A percentile compares a stretch with the other conserved stretches of the same genome.
Conservation (phyloP, 2,888 invertebrate species). For the Fragum fragum region DNA sequence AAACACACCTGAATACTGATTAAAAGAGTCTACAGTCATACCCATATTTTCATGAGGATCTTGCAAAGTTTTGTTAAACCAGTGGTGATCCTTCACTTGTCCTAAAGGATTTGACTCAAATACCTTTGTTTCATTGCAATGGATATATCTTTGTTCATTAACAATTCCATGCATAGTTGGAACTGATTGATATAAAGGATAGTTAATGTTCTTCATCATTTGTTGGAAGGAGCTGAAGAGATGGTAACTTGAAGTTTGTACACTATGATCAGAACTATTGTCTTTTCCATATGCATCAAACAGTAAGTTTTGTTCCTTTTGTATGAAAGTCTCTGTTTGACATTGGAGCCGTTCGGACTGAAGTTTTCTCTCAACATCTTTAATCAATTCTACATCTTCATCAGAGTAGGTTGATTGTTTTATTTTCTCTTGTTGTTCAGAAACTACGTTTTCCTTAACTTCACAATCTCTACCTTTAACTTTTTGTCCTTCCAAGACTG, state of each 20-base stretch:
- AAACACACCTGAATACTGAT: no score
- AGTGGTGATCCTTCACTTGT: not conserved
- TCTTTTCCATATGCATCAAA: not conserved
- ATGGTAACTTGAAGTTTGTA: not conserved
- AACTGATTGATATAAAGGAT: not conserved
- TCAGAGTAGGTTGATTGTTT: not conserved
- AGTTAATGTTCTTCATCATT: not conserved
- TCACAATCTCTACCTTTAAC: not conserved
- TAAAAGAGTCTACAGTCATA: not conserved
- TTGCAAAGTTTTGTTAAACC: not conserved
- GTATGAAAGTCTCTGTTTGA: not conserved
- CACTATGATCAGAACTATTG: not conserved
- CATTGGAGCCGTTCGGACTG: not conserved
- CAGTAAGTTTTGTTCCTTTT: not conserved
- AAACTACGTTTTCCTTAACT: not conserved
- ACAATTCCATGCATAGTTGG: not conserved
- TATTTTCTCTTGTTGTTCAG: not conserved
- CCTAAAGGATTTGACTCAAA: not conserved
- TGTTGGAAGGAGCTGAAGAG: not conserved
- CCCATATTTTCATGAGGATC: not conserved
- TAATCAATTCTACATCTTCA: conserved; percentile 1
- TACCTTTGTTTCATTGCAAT: not conserved
- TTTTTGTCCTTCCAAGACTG: not conserved
- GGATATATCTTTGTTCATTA: not conserved
- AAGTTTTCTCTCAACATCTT: conserved; percentile 5